Evolutionary conservation across 1,140 invertebrate species (phyloP).

Genomic region (Bombyx mandarina): DNA sequence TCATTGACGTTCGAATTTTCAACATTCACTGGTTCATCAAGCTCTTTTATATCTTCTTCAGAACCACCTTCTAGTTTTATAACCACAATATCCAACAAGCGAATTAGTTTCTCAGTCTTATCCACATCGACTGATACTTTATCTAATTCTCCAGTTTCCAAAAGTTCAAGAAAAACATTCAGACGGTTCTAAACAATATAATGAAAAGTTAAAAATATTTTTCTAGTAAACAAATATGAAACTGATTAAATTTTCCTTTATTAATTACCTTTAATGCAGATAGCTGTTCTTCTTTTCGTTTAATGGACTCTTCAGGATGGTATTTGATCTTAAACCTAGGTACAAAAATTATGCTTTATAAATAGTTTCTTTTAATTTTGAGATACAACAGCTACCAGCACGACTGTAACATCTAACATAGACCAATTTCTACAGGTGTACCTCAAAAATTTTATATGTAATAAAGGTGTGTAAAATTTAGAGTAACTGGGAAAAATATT

Average conservation of each 20-base stretch:
- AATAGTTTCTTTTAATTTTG: conserved; percentile 5
- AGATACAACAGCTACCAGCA: conserved; percentile 1
- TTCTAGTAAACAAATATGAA: neutral
- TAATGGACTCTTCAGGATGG: conserved; percentile 96
- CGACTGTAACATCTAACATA: neutral
- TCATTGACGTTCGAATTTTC: conserved; percentile 37
- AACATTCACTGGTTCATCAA: conserved; percentile 75
- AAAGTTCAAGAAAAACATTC: conserved; percentile 90
- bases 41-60: conserved; percentile 91
- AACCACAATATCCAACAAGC: conserved; percentile 95
- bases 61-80: conserved; percentile 97
- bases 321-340: conserved; percentile 99
- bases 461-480: too few relatives aligned
- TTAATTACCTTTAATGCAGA: conserved; percentile 82
- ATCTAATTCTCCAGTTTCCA: conserved; percentile 81
- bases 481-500: too few relatives aligned
- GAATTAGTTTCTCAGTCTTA: conserved; percentile 88
- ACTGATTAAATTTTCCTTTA: neutral
- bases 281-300: conserved; percentile 90
- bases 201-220: neutral
- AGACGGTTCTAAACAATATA: conserved; percentile 81
- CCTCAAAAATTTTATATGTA: neutral
- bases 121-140: conserved; percentile 89
- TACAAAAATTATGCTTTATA: conserved; percentile 22
- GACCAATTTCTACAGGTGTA: conserved; percentile 2